phyloP scores from a whole-genome alignment of 1,140 invertebrate species.

The Argopecten irradians region DNA sequence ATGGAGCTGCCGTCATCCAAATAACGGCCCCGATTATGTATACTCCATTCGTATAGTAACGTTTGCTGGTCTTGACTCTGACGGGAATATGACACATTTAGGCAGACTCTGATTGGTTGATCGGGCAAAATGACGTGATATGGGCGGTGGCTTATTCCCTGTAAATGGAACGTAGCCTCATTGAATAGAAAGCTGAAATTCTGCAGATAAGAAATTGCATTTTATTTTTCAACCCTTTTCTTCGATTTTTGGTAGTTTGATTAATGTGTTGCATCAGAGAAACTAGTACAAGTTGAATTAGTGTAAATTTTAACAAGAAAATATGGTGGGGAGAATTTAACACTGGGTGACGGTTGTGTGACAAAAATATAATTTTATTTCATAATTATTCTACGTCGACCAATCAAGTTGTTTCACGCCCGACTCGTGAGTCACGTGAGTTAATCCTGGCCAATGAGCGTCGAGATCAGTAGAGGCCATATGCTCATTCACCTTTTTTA shows the following conservation, averaged over 20 bases:
- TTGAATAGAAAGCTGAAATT: neutral
- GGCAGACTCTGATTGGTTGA: neutral
- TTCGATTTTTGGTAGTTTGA: neutral
- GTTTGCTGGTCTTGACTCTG: neutral
- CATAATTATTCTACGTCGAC: neutral
- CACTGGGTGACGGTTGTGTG: neutral
- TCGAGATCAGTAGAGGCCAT: constrained; percentile 39
- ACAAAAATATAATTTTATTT: constrained; percentile 14
- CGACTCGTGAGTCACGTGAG: constrained; percentile 24
- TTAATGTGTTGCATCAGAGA: neutral
- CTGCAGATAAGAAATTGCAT: neutral
- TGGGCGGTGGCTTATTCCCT: constrained; percentile 12
- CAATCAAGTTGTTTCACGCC: neutral
- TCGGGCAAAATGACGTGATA: neutral
- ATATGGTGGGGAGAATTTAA: constrained; percentile 7
- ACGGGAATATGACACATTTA: neutral
- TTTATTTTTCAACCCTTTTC: neutral
- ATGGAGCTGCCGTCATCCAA: constrained; percentile 13
- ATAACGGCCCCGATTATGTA: neutral
- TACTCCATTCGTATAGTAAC: constrained; percentile 6
- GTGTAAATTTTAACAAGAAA: neutral
- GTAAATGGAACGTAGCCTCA: constrained; percentile 4
- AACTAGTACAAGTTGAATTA: neutral
- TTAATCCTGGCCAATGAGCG: constrained; percentile 56
- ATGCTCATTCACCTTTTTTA: constrained; percentile 72